These are phyloP conservation scores for Drosophila nasuta DNA, from an alignment of 1,140 invertebrate genomes.

Conservation along the genomic window DNA sequence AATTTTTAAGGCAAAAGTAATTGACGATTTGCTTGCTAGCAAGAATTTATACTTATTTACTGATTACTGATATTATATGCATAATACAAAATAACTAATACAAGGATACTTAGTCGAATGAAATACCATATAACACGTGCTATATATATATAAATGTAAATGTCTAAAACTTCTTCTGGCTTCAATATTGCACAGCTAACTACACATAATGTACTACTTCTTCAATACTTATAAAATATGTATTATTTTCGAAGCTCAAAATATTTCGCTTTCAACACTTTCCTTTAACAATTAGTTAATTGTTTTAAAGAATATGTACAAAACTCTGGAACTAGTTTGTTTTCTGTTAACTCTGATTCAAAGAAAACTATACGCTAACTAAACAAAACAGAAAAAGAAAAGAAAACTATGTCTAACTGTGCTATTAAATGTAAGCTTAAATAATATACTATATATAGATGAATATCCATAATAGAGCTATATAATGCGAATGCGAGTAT, in stretches of 20 bases:
- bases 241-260: constrained; percentile 35
- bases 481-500: constrained; percentile 33
- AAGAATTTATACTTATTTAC: constrained; percentile 25
- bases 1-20: constrained; percentile 16
- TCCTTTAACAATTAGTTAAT: constrained; percentile 29
- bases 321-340: constrained; percentile 42
- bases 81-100: constrained; percentile 16
- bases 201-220: constrained; percentile 10
- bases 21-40: constrained; percentile 3
- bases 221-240: not conserved
- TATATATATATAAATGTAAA: constrained; percentile 60
- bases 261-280: constrained; percentile 14
- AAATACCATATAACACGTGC: constrained; percentile 31
- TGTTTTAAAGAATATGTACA: constrained; percentile 50
- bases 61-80: not conserved
- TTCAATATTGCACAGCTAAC: constrained; percentile 23
- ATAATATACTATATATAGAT: constrained; percentile 53
- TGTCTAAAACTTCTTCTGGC: constrained; percentile 48
- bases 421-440: constrained; percentile 82
- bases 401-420: constrained; percentile 77
- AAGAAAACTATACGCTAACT: constrained; percentile 35
- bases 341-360: constrained; percentile 26
- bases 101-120: constrained; percentile 13
- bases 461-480: constrained; percentile 44
- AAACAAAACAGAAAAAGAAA: constrained; percentile 43